Evolutionary conservation across 2,797 vertebrate species (phyloP), one percentile per base, ranked within the genome.

Genomic region (Sciurus carolinensis): DNA sequence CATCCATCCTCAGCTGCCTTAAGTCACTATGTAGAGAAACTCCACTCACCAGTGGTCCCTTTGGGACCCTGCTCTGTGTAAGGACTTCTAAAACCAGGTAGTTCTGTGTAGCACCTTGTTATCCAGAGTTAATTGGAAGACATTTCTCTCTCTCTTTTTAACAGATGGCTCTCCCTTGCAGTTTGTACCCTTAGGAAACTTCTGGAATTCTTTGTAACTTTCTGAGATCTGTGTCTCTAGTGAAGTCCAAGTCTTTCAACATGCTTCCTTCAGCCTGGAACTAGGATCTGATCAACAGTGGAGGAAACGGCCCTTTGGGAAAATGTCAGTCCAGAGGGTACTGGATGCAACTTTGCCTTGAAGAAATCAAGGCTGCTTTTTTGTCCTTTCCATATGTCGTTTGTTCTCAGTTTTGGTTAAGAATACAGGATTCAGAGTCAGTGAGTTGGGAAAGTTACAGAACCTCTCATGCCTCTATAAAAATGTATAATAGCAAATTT

Each of bases 381-480:
- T 62, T 57, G 47, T 18, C 54, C 28, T 92, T 90, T n/a, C 5
- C 7, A 42, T 52, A 39, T 95, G 20, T 69, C 66, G 36, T 79
- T 89, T 90, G 85, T 42, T 39, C 95, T 82, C 13, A 44, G 36
- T 92, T 96, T 92, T 87, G 44, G n/a, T 83, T 73, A 90, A 94
- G 44, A 79, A 79, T 20, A 66, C 24, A 87, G 84, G 66, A 59
- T 91, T 95, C 50, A 47, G 44, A 90, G 50, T 77, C 36, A 47
- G 33, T 76, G 44, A 3, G 15, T 59, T 89, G 47, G 66, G n/a
- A 54, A 89, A n/a, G 13, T 82, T 93, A 66, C 62, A 81, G 67
- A 88, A 64, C 6, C 9, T 54, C 52, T 14, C 62, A 44, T 50
- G 33, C 42, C 50, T 82, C 36, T 67, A 4, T 73, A 77, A 83